Conservation (phyloP, 1,140 invertebrate species). For the Lamellibrachia luymesi region DNA sequence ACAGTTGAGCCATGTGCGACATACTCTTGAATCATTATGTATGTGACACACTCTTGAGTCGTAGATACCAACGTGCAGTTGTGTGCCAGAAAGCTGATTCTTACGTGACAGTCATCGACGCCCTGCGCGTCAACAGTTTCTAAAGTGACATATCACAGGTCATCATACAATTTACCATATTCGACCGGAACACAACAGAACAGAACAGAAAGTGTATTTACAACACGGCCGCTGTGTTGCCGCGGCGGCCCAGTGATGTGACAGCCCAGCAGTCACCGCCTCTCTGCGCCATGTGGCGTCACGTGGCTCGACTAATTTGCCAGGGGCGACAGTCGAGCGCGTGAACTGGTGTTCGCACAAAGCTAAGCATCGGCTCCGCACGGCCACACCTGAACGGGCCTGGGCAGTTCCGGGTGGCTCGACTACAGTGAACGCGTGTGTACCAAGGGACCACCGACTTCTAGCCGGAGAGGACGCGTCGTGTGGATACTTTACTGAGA, state of each 20-base stretch:
- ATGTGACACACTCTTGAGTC: not conserved
- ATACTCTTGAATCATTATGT: not conserved
- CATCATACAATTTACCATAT: not conserved
- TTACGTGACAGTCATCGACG: not conserved
- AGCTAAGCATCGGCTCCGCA: not conserved
- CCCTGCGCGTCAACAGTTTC: not conserved
- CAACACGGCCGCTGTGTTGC: not conserved
- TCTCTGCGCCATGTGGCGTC: not conserved
- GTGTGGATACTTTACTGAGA: not conserved
- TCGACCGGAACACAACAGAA: no score
- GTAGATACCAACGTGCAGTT: not conserved
- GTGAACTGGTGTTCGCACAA: not conserved
- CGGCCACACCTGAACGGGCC: not conserved
- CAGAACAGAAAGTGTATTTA: no score
- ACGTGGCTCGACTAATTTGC: not conserved
- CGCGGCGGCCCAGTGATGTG: not conserved
- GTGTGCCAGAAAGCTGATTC: not conserved
- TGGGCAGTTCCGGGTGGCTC: not conserved
- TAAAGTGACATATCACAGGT: not conserved
- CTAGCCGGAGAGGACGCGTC: not conserved
- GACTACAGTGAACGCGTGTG: not conserved
- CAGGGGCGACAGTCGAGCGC: not conserved
- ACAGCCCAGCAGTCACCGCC: not conserved
- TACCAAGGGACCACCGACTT: not conserved
- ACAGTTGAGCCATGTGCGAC: no score